Evolutionary conservation across 2,888 invertebrate genomes (phyloP).

Genomic region (Plebejus argus): DNA sequence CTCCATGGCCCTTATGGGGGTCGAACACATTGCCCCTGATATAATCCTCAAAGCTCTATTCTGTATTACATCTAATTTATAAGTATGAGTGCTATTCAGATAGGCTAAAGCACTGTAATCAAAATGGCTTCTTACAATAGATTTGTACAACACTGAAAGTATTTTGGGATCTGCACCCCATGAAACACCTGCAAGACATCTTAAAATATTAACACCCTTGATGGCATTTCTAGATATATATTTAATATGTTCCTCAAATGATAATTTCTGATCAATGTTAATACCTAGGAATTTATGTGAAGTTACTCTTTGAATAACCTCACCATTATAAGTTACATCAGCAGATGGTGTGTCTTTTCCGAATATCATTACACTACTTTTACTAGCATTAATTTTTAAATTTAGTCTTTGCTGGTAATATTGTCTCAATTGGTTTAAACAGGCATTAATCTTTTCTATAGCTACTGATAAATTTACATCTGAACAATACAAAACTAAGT

Average conservation of each 20-base stretch:
- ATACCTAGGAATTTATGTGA: conserved; percentile 28
- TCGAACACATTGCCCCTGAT: no score
- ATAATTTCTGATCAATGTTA: conserved; percentile 31
- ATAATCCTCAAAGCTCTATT: no score
- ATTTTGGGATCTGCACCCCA: conserved; percentile 38
- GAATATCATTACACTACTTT: conserved; percentile 30
- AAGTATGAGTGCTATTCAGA: background rate
- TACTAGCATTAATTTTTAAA: conserved; percentile 33
- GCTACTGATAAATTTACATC: conserved; percentile 26
- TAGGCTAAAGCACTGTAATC: conserved; percentile 39
- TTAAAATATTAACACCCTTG: conserved; percentile 34
- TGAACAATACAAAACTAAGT: conserved; percentile 32
- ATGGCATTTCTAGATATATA: conserved; percentile 31
- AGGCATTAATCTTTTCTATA: background rate
- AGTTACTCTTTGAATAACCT: conserved; percentile 18
- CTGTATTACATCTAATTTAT: background rate
- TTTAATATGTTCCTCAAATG: conserved; percentile 35
- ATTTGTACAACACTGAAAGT: conserved; percentile 39
- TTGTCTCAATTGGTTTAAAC: background rate
- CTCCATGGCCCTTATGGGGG: no score
- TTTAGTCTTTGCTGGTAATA: conserved; percentile 10
- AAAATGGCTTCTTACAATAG: conserved; percentile 37
- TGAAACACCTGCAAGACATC: conserved; percentile 33
- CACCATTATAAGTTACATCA: conserved; percentile 7
- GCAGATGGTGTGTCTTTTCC: background rate